These are phyloP conservation scores for Melinaea menophilus DNA, from an alignment of 2,888 invertebrate genomes.

Conservation along the genomic window DNA sequence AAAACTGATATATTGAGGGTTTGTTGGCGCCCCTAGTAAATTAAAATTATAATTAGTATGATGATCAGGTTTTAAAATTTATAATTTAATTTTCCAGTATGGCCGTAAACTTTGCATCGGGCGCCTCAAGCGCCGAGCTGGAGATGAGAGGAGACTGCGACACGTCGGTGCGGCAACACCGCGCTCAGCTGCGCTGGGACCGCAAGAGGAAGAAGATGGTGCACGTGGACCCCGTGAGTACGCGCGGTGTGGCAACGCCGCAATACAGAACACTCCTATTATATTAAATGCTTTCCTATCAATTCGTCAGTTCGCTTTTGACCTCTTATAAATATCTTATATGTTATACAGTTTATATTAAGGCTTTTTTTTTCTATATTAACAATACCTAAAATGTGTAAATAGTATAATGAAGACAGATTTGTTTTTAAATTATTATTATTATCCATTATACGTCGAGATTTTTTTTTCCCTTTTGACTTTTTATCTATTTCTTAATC, in stretches of 20 bases:
- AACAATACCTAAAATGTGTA: no score
- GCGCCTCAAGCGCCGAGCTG: constrained; percentile 87
- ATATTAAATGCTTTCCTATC: background rate
- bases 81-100: constrained; percentile 65
- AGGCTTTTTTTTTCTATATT: no score
- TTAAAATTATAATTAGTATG: background rate
- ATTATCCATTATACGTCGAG: no score
- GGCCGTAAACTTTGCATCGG: constrained; percentile 89
- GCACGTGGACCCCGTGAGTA: constrained; percentile 79
- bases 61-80: background rate
- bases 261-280: background rate
- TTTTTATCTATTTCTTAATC: no score
- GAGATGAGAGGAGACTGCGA: constrained; percentile 91
- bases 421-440: no score
- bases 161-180: constrained; percentile 78
- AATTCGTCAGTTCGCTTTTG: background rate
- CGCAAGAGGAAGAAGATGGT: constrained; percentile 97
- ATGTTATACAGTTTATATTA: no score
- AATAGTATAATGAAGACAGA: no score
- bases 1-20: no score
- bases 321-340: no score
- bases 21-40: background rate
- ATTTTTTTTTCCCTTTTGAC: no score
- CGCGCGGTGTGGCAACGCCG: constrained; percentile 9
- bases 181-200: constrained; percentile 90